Evolutionary conservation across 2,113 vertebrate genomes (phyloP), one percentile per base, ranked within the genome.

Genomic region (Carlito syrichta): DNA sequence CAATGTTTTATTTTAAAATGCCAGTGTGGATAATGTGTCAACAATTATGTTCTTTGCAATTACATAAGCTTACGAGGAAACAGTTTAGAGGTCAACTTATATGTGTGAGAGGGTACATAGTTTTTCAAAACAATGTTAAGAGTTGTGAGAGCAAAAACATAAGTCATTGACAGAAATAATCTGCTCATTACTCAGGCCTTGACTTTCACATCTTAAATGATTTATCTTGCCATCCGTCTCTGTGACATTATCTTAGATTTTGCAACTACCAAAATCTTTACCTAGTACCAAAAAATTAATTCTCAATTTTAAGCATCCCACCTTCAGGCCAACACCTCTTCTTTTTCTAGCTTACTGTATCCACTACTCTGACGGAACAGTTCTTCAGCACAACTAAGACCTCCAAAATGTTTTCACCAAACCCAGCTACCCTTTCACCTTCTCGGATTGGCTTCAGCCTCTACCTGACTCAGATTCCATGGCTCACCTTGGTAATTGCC

Each of bases 1-100:
- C 25, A 38, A 81, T 43, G n/a, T 71, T 87, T 92, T 86, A 73
- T 92, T 84, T 90, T 79, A n/a, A 92, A 96, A 76, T 78, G 62
- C 60, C 22, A 62, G 54, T 74, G 48, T 89, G 54, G 48, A 56
- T 35, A 83, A 86, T 52, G 45, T 45, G 35, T 50, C 25, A 73
- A 62, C 66, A 95, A 68, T 83, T 62, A 73, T 9, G 30, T 81
- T 93, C 30, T 73, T 91, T 94, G 69, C 6, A 94, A 19, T 56
- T 45, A 58, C 25, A 27, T 50, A 77, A 86, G 8, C 16, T 95
- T 88, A 68, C 8, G 60, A 60, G 22, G 32, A 83, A 92, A 79
- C 20, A 81, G 69, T 95, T 81, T 62, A 83, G 66, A 77, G 43
- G 45, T 90, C 23, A 90, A 32, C 4, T 45, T 93, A 27, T 45